Evolutionary conservation across 2,797 vertebrate species (phyloP), one percentile per base, ranked within the genome.

Genomic region (Myoxocephalus aenaeus): DNA sequence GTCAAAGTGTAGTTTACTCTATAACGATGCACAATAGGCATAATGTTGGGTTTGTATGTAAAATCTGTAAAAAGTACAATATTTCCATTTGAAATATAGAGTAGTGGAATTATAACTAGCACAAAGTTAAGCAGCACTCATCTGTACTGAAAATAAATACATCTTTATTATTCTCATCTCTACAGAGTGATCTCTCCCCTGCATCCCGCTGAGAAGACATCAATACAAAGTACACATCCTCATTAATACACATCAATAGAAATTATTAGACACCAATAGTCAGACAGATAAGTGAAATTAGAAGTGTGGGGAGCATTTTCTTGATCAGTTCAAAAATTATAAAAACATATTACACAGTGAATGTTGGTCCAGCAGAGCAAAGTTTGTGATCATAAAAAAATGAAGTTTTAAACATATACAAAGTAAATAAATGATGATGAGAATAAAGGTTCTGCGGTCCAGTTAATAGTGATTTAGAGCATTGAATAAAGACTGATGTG

Each of bases 141-240:
- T 83, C 3, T 87, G 64, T 97, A 96, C 92, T 96, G 92, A 98
- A 98, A 99, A 99, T 99, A 99, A 99, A 99, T 99, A 98, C 89
- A 93, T 94, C 94, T 98, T 99, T 98, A 98, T 98, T 97, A 95
- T 95, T 96, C 90, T 90, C 89, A 95, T 96, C 73, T 89, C 87
- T 88, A 91, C 75, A 88, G 94, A 95, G 96, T 95, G 94, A 96
- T 93, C 94, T 93, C 95, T 96, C 94, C 93, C 94, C 94, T 81
- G 90, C 94, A 94, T 91, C 94, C 93, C 93, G 93, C 69, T 72
- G 85, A 80, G n/a, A 79, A 77, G 65, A 86, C 72, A 83, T 86
- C 77, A 79, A 79, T 95, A 86, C 72, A 90, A 90, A 92, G 91
- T 85, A 81, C 80, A 91, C 59, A 80, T 86, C 4, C 69, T 80